These are phyloP conservation scores for Nebria ingens DNA, from an alignment of 1,140 invertebrate species.

Conservation along the genomic window DNA sequence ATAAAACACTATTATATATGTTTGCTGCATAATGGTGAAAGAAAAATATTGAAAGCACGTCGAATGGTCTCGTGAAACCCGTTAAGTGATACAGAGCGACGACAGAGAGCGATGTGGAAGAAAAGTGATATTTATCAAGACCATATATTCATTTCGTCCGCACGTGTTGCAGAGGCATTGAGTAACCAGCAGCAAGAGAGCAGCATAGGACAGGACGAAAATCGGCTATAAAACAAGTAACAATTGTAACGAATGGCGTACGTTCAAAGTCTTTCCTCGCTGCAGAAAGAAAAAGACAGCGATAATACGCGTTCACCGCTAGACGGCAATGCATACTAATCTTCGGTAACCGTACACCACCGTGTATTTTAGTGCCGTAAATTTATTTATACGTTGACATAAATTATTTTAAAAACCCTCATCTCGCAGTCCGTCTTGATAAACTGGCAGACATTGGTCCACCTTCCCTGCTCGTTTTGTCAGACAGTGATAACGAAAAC, in stretches of 20 bases:
- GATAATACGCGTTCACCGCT: neutral
- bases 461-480: neutral
- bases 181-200: neutral
- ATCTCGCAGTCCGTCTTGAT: neutral
- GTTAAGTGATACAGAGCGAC: neutral
- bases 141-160: conserved; percentile 5
- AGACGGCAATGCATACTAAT: conserved; percentile 8
- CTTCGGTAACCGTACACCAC: neutral
- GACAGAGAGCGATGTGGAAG: too few species aligned
- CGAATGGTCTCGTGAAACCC: too few species aligned
- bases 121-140: conserved; percentile 6
- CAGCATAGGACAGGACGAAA: too few species aligned
- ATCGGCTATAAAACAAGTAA: conserved; percentile 8
- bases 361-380: conserved; percentile 1
- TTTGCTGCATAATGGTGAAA: too few species aligned
- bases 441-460: neutral
- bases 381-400: conserved; percentile 5
- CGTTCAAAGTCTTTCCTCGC: neutral
- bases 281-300: neutral
- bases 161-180: conserved; percentile 2
- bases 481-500: neutral
- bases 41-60: too few species aligned
- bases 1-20: too few species aligned
- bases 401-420: conserved; percentile 6
- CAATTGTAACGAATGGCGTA: conserved; percentile 8